Conservation (phyloP, 2,113 vertebrate genomes). For the Nymphicus hollandicus region DNA sequence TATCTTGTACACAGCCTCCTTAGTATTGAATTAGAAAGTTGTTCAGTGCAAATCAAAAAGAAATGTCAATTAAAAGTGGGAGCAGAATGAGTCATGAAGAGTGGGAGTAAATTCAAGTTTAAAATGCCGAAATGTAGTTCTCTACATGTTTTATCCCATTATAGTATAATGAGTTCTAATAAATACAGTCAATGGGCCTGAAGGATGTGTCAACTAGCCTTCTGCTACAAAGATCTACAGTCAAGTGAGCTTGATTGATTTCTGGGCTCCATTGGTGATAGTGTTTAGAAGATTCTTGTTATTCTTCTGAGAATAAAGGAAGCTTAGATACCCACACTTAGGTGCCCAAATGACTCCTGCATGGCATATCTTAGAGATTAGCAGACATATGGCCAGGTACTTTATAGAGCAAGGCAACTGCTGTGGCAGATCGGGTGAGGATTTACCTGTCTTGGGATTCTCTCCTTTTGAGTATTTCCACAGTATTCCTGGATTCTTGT, state of each 20-base stretch:
- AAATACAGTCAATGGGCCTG: background rate
- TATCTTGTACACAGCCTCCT: background rate
- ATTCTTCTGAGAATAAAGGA: background rate
- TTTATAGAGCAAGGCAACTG: background rate
- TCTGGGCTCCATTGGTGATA: background rate
- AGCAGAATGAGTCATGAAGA: conserved; percentile 26
- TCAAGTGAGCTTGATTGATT: background rate
- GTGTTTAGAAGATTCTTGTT: background rate
- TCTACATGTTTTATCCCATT: background rate
- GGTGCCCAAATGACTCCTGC: background rate
- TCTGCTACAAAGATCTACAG: background rate
- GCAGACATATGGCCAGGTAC: background rate
- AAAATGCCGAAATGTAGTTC: background rate
- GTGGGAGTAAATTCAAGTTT: conserved; percentile 28
- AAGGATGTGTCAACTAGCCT: background rate
- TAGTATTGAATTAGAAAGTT: background rate
- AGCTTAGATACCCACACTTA: background rate
- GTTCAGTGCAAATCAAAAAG: background rate
- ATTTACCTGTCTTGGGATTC: background rate
- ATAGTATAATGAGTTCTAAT: conserved; percentile 6
- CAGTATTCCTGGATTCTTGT: background rate
- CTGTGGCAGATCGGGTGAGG: background rate
- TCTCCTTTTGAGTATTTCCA: background rate
- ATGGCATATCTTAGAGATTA: background rate
- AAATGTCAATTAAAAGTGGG: background rate